Evolutionary conservation across 2,797 vertebrate genomes (phyloP).

Genomic region (Enteromius unitaeniatus): DNA sequence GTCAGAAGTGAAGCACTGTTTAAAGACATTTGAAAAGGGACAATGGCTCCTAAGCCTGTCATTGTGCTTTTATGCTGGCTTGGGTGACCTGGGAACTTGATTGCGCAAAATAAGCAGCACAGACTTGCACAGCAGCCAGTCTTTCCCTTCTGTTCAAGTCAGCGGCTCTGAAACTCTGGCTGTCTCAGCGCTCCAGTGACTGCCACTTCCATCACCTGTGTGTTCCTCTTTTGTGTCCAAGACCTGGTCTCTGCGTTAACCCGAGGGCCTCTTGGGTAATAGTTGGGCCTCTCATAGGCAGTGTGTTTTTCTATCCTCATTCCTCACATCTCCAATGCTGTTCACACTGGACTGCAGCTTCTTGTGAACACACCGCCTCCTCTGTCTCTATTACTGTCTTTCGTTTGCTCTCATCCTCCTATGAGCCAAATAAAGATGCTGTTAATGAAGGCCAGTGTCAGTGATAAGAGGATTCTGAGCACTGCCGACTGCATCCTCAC

Average conservation of each 20-base stretch:
- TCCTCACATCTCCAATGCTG: conserved; percentile 26
- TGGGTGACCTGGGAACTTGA: conserved; percentile 27
- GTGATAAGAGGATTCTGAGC: conserved; percentile 22
- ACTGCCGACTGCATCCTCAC: neutral
- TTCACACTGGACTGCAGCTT: conserved; percentile 35
- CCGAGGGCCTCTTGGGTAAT: conserved; percentile 15
- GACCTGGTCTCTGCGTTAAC: conserved; percentile 17
- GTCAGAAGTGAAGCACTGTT: conserved; percentile 25
- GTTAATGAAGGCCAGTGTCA: conserved; percentile 15
- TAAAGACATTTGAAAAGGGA: conserved; percentile 23
- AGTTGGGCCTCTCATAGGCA: conserved; percentile 1
- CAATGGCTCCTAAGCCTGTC: conserved; percentile 17
- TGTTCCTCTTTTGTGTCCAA: conserved; percentile 14
- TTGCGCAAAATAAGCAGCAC: conserved; percentile 40
- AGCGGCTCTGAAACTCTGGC: conserved; percentile 18
- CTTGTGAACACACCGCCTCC: conserved; percentile 29
- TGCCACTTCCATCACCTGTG: conserved; percentile 46
- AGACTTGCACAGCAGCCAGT: neutral
- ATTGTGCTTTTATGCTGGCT: conserved; percentile 31
- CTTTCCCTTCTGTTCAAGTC: conserved; percentile 25
- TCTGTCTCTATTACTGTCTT: conserved; percentile 28
- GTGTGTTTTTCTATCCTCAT: conserved; percentile 35
- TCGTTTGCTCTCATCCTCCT: neutral
- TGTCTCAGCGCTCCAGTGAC: neutral
- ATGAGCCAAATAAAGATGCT: neutral